Conservation (phyloP, 2,113 vertebrate species). For the Pterocles orientalis region DNA sequence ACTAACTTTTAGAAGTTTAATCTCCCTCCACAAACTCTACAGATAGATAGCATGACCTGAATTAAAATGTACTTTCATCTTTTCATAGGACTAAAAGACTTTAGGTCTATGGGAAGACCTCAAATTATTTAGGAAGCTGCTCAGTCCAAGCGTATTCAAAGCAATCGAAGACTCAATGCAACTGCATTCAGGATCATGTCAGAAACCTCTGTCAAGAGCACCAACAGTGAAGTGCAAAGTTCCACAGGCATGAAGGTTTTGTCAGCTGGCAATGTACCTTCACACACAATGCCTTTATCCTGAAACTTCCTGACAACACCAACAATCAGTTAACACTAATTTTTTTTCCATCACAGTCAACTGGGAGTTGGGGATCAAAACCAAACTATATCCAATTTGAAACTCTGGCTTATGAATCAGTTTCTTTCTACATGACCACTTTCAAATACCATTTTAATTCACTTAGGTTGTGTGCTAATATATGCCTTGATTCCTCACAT, state of each 20-base stretch:
- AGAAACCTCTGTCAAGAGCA: not conserved
- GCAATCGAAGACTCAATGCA: not conserved
- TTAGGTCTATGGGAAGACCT: not conserved
- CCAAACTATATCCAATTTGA: not conserved
- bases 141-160: not conserved
- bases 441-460: not conserved
- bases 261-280: not conserved
- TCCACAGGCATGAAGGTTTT: not conserved
- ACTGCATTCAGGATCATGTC: accelerated
- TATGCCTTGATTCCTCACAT: not conserved
- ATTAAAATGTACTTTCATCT: not conserved
- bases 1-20: not conserved
- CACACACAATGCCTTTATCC: not conserved
- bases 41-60: not conserved
- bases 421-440: not conserved
- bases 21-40: not conserved
- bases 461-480: not conserved
- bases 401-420: not conserved
- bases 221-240: not conserved
- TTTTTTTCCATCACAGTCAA: not conserved
- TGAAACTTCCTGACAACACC: not conserved
- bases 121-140: not conserved
- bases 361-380: not conserved
- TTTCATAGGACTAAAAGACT: not conserved
- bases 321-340: not conserved